These are phyloP conservation scores for Drosophila austrosaltans DNA, from an alignment of 2,888 invertebrate species.

Conservation along the genomic window DNA sequence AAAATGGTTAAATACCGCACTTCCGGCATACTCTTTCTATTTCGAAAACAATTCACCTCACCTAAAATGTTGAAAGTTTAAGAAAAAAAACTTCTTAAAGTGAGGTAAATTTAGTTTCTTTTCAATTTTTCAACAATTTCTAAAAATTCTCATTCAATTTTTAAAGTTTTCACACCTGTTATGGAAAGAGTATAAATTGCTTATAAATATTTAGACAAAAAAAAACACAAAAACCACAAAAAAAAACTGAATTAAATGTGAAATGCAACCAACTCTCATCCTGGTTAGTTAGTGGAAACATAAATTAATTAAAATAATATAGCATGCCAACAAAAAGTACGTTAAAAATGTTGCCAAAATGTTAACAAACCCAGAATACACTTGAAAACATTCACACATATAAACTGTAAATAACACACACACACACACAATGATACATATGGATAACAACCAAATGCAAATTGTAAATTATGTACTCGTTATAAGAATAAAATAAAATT, in stretches of 20 bases:
- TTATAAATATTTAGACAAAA: constrained; percentile 15
- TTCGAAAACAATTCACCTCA: constrained; percentile 23
- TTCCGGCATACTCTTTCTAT: constrained; percentile 20
- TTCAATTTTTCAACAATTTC: no score
- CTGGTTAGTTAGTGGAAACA: constrained; percentile 38
- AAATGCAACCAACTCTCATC: constrained; percentile 11
- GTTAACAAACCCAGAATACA: constrained; percentile 35
- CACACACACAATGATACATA: neutral
- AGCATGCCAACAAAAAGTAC: constrained; percentile 12
- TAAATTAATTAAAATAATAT: constrained; percentile 35
- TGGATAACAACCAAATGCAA: constrained; percentile 12
- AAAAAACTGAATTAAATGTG: neutral
- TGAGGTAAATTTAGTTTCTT: no score
- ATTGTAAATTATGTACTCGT: constrained; percentile 72
- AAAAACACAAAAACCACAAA: constrained; percentile 6
- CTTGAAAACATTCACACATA: constrained; percentile 40
- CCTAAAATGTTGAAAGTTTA: neutral
- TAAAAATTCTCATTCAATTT: no score
- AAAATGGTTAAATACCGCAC: neutral
- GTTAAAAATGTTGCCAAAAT: constrained; percentile 58
- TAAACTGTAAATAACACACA: constrained; percentile 58
- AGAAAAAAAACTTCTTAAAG: no score
- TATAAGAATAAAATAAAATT: constrained; percentile 40
- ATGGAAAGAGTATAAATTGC: constrained; percentile 22
- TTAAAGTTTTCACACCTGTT: neutral